phyloP scores from a whole-genome alignment of 2,113 vertebrate species.

The Antechinus stuartii region DNA sequence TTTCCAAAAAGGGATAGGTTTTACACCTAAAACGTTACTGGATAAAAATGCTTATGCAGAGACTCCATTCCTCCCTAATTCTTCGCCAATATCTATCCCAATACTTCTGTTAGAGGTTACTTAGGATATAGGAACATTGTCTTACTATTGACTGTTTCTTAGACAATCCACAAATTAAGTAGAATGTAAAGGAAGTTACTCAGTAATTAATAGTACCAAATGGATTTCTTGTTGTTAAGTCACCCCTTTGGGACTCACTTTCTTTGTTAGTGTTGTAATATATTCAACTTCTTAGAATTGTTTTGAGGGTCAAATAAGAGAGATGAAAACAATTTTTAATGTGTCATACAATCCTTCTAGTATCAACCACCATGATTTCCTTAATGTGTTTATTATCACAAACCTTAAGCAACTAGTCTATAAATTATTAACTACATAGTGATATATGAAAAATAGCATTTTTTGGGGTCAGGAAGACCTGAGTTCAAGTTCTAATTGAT shows the following conservation, averaged over 20 bases:
- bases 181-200: not conserved
- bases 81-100: too few species aligned
- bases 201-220: not conserved
- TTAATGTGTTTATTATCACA: too few species aligned
- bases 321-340: not conserved
- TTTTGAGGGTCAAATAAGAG: not conserved
- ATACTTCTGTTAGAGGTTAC: not conserved
- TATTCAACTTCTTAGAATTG: not conserved
- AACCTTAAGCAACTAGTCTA: too few species aligned
- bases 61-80: not conserved
- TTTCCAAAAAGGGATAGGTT: not conserved
- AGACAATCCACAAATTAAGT: not conserved
- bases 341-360: not conserved
- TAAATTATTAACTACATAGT: too few species aligned
- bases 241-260: not conserved
- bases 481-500: too few species aligned
- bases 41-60: not conserved
- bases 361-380: not conserved
- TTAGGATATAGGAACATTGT: not conserved
- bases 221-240: not conserved
- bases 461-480: too few species aligned
- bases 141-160: not conserved
- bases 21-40: accelerated
- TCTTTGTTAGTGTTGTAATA: not conserved
- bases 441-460: too few species aligned